Conservation (phyloP, 1,140 invertebrate species). For the Magallana ariakensis region DNA sequence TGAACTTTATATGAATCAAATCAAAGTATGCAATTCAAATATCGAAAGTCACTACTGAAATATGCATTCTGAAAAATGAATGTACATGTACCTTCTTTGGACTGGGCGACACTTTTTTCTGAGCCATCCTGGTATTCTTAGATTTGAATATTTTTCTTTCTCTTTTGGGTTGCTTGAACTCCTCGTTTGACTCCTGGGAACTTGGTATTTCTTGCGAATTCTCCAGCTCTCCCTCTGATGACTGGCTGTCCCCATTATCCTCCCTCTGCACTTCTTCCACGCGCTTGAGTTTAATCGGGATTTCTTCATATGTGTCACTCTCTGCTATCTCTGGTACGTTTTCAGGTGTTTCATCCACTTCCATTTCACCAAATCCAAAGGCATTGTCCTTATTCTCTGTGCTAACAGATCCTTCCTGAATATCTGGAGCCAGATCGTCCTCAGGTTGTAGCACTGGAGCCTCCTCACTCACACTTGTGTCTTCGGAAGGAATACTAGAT, state of each 20-base stretch:
- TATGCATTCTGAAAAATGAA: neutral
- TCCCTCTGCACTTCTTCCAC: constrained; percentile 5
- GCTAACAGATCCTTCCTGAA: constrained; percentile 4
- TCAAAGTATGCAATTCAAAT: neutral
- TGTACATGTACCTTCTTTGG: constrained; percentile 65
- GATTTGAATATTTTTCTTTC: constrained; percentile 70
- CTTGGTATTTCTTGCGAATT: constrained; percentile 61
- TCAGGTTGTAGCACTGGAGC: neutral
- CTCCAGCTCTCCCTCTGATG: constrained; percentile 54
- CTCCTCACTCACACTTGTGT: neutral
- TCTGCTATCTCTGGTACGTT: neutral
- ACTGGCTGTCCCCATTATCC: constrained; percentile 45
- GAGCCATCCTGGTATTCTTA: constrained; percentile 60
- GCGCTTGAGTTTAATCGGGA: constrained; percentile 2
- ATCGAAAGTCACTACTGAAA: neutral
- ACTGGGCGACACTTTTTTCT: constrained; percentile 58
- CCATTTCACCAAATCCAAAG: constrained; percentile 39
- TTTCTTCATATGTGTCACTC: neutral
- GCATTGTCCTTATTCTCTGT: neutral
- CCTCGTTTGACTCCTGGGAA: constrained; percentile 53
- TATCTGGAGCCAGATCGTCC: neutral
- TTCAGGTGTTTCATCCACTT: constrained; percentile 28
- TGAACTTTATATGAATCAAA: neutral
- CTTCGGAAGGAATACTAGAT: neutral
- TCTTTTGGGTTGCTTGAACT: constrained; percentile 47